A percentile compares a stretch with the other conserved stretches of the same genome.
phyloP scores from a whole-genome alignment of 1,140 invertebrate genomes.

The Asbolus verrucosus region DNA sequence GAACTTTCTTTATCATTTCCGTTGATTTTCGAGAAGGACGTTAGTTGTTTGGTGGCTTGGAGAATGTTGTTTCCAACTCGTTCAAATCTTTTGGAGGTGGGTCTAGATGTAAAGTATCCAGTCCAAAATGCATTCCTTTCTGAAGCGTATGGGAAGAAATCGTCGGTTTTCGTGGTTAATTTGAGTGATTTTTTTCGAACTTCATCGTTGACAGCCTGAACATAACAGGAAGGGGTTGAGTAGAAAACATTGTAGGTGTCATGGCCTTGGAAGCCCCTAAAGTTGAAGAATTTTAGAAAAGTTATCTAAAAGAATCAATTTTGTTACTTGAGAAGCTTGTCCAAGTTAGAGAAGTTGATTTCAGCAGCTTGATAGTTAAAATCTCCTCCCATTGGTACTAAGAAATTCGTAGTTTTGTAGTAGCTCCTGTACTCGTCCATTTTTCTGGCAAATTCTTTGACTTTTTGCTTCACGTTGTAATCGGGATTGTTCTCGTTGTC shows the following conservation, averaged over 20 bases:
- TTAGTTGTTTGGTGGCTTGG: constrained; percentile 62
- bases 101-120: constrained; percentile 84
- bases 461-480: constrained; percentile 67
- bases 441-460: constrained; percentile 54
- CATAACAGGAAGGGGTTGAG: constrained; percentile 82
- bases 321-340: constrained; percentile 76
- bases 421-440: constrained; percentile 44
- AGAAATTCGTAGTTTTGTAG: constrained; percentile 57
- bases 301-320: background rate
- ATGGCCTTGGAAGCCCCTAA: constrained; percentile 70
- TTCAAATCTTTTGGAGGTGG: constrained; percentile 75
- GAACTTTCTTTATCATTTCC: constrained; percentile 56
- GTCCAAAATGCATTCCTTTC: constrained; percentile 82
- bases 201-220: constrained; percentile 71
- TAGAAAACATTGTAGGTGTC: constrained; percentile 79
- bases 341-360: constrained; percentile 76
- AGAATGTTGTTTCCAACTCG: constrained; percentile 76
- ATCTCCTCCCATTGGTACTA: constrained; percentile 61
- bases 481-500: constrained; percentile 67
- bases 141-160: constrained; percentile 82
- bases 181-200: background rate
- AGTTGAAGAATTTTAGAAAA: constrained; percentile 52
- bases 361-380: constrained; percentile 70
- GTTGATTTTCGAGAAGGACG: background rate
- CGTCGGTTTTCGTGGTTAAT: constrained; percentile 71